These are phyloP conservation scores for Eptesicus fuscus DNA, from an alignment of 2,113 vertebrate genomes.

Conservation along the genomic window DNA sequence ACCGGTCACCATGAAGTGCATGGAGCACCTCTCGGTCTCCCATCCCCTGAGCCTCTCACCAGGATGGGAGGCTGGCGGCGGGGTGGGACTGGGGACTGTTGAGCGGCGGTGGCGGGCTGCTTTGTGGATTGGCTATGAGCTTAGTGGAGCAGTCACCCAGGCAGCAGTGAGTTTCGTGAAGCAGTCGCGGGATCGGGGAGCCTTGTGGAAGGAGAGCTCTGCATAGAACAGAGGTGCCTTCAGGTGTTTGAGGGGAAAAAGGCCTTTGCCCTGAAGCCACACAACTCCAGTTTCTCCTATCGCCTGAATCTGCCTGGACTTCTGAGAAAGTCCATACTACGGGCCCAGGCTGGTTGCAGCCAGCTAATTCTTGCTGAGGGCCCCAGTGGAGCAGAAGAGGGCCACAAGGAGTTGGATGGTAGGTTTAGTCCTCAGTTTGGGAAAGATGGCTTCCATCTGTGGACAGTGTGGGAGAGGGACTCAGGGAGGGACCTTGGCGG, in stretches of 20 bases:
- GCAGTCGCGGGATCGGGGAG: too few relatives aligned
- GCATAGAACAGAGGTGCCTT: background rate
- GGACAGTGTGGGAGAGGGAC: background rate
- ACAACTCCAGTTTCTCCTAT: background rate
- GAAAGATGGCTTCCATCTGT: background rate
- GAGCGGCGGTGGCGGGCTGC: too few relatives aligned
- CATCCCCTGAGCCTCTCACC: too few relatives aligned
- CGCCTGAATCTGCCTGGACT: background rate
- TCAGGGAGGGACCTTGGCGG: too few relatives aligned
- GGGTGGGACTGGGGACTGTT: too few relatives aligned
- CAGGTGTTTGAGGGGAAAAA: too few relatives aligned
- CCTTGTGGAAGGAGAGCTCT: background rate
- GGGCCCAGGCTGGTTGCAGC: background rate
- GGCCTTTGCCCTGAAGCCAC: background rate
- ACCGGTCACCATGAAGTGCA: too few relatives aligned
- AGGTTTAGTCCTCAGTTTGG: background rate
- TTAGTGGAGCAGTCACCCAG: too few relatives aligned
- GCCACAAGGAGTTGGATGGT: background rate
- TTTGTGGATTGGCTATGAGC: too few relatives aligned
- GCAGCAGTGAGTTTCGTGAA: too few relatives aligned
- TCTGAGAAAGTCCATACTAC: background rate
- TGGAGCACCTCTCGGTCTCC: too few relatives aligned
- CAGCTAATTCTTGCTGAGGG: background rate
- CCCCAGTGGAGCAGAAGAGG: background rate
- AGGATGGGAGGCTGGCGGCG: too few relatives aligned